These are phyloP conservation scores for Perizoma flavofasciatum DNA, from an alignment of 2,888 invertebrate species.

Conservation along the genomic window DNA sequence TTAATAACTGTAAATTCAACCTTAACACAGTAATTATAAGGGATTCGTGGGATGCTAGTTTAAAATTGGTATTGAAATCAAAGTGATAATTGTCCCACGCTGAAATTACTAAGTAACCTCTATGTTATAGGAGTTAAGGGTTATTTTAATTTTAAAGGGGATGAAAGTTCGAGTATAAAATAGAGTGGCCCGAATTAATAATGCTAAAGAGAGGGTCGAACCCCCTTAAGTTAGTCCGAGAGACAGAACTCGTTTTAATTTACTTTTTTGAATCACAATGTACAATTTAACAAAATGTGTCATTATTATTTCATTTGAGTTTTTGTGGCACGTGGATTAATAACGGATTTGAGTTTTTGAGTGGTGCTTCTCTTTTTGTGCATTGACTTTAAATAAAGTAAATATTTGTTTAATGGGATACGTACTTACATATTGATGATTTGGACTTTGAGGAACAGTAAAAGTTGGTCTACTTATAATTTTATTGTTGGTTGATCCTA, in stretches of 20 bases:
- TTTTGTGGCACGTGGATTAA: conserved; percentile 10
- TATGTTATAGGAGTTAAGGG: not conserved
- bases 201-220: conserved; percentile 2
- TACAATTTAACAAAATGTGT: conserved; percentile 4
- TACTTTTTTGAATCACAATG: conserved; percentile 3
- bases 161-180: not conserved
- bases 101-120: not conserved
- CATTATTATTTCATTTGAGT: conserved; percentile 17
- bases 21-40: not conserved
- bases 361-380: not conserved
- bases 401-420: no score
- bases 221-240: conserved; percentile 3
- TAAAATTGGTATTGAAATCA: not conserved
- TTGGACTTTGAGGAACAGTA: no score
- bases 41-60: not conserved
- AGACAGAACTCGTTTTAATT: not conserved
- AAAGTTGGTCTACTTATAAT: no score
- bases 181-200: conserved; percentile 2
- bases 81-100: not conserved
- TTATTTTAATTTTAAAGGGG: not conserved
- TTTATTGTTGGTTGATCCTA: no score
- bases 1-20: not conserved
- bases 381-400: no score
- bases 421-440: no score
- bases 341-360: not conserved